Evolutionary conservation across 2,888 invertebrate genomes (phyloP), one percentile per base, ranked within the genome.

Genomic region (Celastrina argiolus): DNA sequence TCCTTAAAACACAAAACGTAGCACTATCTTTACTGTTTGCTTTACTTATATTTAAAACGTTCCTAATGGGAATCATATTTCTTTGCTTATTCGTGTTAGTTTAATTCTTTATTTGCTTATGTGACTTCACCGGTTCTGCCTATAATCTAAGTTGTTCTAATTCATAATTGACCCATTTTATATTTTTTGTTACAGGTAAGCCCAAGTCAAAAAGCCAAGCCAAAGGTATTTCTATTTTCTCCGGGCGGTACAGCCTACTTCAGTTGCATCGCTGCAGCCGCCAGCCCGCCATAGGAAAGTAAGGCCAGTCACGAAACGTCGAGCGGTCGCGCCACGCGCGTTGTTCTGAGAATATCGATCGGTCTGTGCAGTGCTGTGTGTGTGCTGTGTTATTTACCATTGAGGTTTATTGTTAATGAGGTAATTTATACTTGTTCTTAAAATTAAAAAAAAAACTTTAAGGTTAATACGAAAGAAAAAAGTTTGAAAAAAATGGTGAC

Each of bases 361-460:
- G 18, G 36, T 39, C 18, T 34, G 59, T 59, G 34, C 36, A 36
- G 61, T 61, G 61, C 39, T 61, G 61, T 61, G 61, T 36, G 10
- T 59, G 51, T 51, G 51, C 51, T 26, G 51, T 51, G 36, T 6
- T 56, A 22, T 12, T 61, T 58, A n/a, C 6, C 31, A 18, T 61
- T 61, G 61, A 61, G 61, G 61, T 61, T 61, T 61, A 61, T 61
- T 28, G 31, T 28, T n/a, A n/a, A 36, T 61, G 39, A 39, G 61
- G 61, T 61, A 36, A 36, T 26, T 18, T 12, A 31, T 5, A 31
- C 7, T 31, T 31, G 12, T 36, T 7, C 10, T 36, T 12, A 36
- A 36, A 31, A 31, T 6, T 6, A 31, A 31, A 31, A 0, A 31
- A 31, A 31, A 6, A 31, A 6, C 31, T n/a, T n/a, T n/a, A n/a